Percentiles rank a stretch among this genome's conserved stretches.
Evolutionary conservation across 2,797 vertebrate species (phyloP).

Genomic region (Clarias laeviceps): DNA sequence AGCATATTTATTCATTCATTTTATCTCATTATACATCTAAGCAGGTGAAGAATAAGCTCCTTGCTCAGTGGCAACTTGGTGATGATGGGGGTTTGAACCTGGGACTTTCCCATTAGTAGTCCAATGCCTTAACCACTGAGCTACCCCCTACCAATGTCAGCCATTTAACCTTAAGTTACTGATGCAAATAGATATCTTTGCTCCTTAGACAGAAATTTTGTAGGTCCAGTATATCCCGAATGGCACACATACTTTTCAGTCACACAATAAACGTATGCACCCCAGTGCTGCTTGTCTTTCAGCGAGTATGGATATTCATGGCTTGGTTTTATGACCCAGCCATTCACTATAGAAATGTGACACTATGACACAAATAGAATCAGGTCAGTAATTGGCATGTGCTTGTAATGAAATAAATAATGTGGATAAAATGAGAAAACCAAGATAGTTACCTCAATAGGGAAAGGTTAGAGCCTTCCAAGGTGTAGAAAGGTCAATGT

Average conservation of each 20-base stretch:
- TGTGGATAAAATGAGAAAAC: constrained; percentile 32
- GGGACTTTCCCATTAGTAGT: too few relatives aligned
- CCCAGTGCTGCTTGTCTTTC: constrained; percentile 51
- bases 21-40: too few relatives aligned
- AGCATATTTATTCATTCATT: too few relatives aligned
- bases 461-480: constrained; percentile 12
- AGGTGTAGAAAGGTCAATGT: background rate
- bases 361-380: constrained; percentile 53
- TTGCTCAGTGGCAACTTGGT: too few relatives aligned
- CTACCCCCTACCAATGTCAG: too few relatives aligned
- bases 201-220: constrained; percentile 9
- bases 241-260: constrained; percentile 30
- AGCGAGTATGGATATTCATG: constrained; percentile 51
- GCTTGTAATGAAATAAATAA: constrained; percentile 37
- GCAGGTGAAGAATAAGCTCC: too few relatives aligned
- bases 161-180: background rate
- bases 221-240: constrained; percentile 38
- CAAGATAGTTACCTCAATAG: background rate
- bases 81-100: too few relatives aligned
- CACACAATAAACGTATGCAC: constrained; percentile 47
- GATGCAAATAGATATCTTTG: background rate
- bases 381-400: constrained; percentile 37
- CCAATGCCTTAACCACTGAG: too few relatives aligned
- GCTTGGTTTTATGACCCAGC: constrained; percentile 32
- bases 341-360: constrained; percentile 52